A percentile compares a stretch with the other conserved stretches of the same genome.
These are phyloP conservation scores for Fulica atra DNA, from an alignment of 2,113 vertebrate genomes.

Conservation along the genomic window DNA sequence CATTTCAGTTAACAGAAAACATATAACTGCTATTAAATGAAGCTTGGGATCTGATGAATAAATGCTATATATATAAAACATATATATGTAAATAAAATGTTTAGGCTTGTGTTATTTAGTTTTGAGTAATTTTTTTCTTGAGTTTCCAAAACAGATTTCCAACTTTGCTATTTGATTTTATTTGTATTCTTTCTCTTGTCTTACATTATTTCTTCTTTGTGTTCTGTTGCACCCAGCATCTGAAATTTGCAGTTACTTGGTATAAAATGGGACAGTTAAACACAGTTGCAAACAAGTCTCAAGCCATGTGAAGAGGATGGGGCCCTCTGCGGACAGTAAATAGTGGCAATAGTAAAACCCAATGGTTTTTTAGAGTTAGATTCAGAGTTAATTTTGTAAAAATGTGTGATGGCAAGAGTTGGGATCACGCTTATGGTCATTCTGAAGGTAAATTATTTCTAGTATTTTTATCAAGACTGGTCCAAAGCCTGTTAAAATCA, in stretches of 20 bases:
- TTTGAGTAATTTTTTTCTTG: background rate
- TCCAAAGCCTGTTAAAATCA: background rate
- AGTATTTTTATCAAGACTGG: background rate
- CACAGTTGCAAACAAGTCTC: background rate
- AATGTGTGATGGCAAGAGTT: background rate
- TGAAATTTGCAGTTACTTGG: background rate
- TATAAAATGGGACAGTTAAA: background rate
- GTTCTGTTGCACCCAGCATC: background rate
- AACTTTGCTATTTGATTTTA: background rate
- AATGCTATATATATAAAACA: background rate
- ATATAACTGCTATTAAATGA: background rate
- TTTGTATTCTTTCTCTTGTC: background rate
- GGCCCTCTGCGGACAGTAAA: background rate
- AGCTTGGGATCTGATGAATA: background rate
- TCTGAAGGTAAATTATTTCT: background rate
- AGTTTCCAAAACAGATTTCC: background rate
- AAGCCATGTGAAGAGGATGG: background rate
- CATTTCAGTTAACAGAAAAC: background rate
- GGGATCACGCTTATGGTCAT: background rate
- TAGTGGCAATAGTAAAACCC: background rate
- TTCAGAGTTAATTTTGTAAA: background rate
- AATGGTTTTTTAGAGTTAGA: background rate
- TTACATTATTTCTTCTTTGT: background rate
- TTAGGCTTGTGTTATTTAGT: background rate
- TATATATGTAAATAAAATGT: background rate